Evolutionary conservation across 2,888 invertebrate genomes (phyloP), one percentile per base, ranked within the genome.

Genomic region (Acanthopleura granulata): DNA sequence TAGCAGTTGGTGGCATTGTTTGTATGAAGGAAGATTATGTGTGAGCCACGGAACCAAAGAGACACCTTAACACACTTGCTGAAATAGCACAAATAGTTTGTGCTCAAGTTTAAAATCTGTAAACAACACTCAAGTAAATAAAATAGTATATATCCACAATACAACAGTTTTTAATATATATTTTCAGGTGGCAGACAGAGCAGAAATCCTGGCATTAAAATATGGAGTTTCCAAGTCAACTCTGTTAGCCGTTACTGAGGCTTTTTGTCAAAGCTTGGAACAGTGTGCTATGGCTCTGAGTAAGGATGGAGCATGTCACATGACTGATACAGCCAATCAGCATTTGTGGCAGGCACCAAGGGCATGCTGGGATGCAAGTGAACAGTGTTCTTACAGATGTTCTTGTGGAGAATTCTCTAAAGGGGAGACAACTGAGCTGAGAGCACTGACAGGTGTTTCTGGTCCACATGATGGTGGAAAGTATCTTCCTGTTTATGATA

Each of bases 321-420:
- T 57, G 57, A 57, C 22, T n/a, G 57, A 57, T 57, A n/a, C 57
- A 57, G n/a, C 57, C 57, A 57, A 57, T 57, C 57, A 57, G 18
- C 57, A 57, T 57, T 22, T 57, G n/a, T 57, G 57, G 57, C 3
- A 4, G 18, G 57, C n/a, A 3, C n/a, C 18, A 57, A 18, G 22
- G 3, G 57, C 40, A 40, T 40, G 57, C 12, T 57, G 18, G 57
- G 57, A 57, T 12, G 57, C 18, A 22, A 57, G 57, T 6, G 12
- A 57, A 57, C n/a, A 57, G 6, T 6, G 3, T n/a, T n/a, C 12
- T 22, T n/a, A 57, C 3, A 57, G 4, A 18, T 57, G 57, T 57
- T 18, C 57, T 12, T 57, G 57, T 57, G 57, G 57, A 57, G 22
- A 57, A 57, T n/a, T 57, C 57, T 57, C 57, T 12, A 3, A 12